Base-by-base conservation (phyloP, 2,797 vertebrate species). In the Heterohyrax brucei region DNA sequence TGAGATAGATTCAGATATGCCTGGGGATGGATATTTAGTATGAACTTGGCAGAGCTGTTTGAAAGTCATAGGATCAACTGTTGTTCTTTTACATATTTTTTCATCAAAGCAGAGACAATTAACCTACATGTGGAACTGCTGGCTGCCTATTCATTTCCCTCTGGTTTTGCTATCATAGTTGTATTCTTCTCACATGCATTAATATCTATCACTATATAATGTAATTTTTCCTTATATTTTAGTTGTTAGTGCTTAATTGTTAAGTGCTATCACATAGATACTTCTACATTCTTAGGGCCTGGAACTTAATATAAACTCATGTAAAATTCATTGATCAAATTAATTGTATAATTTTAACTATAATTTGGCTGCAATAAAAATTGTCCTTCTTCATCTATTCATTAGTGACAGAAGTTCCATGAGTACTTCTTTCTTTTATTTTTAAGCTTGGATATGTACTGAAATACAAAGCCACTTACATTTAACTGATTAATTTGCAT, bases 1-100 rank as follows among this genome's bases (percentile, higher is more conserved):
- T 4, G 5, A 10, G 10, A 28, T 1, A 33, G 26, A 28, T 4
- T 2, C 5, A 10, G 13, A 21, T 1, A 21, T 46, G 24, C 9
- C 46, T 64, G 3, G 64, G 48, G 68, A 84, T 19, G 24, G 26
- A 26, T 53, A 62, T 5, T n/a, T 70, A 46, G 30, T 21, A 5
- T 77, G 61, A 39, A 39, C 30, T 21, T 56, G 30, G 50, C 19
- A 48, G 53, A 64, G 53, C 24, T 48, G 4, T 46, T 24, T 19
- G 46, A 86, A 53, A 76, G 24, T 10, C 18, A 5, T 22, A 6
- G 68, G 4, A 30, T 90, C 46, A 82, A 72, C 14, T 59, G 6
- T 21, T 53, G 26, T 76, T 68, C 16, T 75, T 39, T 4, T n/a
- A 33, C 33, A 5, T 50, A 22, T 6, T 24, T 68, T 48, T 89